phyloP scores from a whole-genome alignment of 92 coral and sea anemone species.

The Bergia sp. region DNA sequence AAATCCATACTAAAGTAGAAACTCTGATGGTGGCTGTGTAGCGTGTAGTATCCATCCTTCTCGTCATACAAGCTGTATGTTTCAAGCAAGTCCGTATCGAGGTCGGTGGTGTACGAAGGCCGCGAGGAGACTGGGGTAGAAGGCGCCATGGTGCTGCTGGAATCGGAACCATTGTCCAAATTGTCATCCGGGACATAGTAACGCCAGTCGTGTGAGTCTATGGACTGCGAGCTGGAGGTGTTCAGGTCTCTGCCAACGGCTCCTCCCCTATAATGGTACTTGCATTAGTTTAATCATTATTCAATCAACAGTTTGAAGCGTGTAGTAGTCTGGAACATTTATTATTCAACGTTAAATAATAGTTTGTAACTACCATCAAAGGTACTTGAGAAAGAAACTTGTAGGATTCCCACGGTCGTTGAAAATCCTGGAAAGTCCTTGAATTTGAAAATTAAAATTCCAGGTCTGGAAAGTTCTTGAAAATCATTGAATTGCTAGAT shows the following conservation, averaged over 20 bases:
- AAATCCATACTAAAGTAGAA: constrained; percentile 60
- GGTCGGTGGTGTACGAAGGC: constrained; percentile 14
- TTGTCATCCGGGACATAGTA: constrained; percentile 25
- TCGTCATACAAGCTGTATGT: constrained; percentile 53
- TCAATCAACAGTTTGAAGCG: neutral
- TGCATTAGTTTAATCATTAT: neutral
- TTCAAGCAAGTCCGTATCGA: constrained; percentile 68
- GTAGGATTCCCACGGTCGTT: too few relatives aligned
- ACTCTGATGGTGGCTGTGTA: constrained; percentile 59
- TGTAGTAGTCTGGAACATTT: constrained; percentile 32
- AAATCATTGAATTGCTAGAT: too few relatives aligned
- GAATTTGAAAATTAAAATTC: too few relatives aligned
- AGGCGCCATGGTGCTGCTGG: constrained; percentile 39
- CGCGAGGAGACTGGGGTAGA: constrained; percentile 41
- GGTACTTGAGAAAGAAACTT: too few relatives aligned
- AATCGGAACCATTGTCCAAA: constrained; percentile 15
- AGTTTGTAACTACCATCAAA: neutral
- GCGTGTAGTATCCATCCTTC: constrained; percentile 51
- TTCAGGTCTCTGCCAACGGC: constrained; percentile 7
- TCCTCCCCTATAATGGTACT: constrained; percentile 27
- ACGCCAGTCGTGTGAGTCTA: constrained; percentile 19
- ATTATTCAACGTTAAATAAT: neutral
- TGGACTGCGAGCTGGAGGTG: constrained; percentile 23
- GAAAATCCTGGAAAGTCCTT: too few relatives aligned
- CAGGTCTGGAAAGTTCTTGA: too few relatives aligned